Conservation (phyloP, 2,888 invertebrate genomes). For the Troides aeacus region DNA sequence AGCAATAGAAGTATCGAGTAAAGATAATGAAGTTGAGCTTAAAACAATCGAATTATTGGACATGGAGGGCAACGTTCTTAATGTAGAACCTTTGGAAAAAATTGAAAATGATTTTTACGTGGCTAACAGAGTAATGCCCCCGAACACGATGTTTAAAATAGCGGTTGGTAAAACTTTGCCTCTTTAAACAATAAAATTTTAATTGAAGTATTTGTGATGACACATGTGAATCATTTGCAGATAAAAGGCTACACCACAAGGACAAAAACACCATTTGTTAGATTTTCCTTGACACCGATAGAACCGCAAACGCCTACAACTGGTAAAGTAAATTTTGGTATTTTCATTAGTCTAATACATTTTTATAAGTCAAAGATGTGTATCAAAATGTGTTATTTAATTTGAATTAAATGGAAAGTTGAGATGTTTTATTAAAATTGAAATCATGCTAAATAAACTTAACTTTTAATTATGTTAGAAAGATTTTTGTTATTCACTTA, state of each 20-base stretch:
- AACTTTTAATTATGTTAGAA: no score
- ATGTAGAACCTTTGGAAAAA: constrained; percentile 39
- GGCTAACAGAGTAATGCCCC: constrained; percentile 42
- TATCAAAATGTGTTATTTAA: not conserved
- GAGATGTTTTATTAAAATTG: no score
- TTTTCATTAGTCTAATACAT: not conserved
- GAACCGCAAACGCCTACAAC: constrained; percentile 39
- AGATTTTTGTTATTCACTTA: no score
- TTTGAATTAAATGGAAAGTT: not conserved
- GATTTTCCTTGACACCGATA: constrained; percentile 44
- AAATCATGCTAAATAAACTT: no score
- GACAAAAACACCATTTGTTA: constrained; percentile 38
- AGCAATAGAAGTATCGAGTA: constrained; percentile 43
- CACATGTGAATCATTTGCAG: constrained; percentile 37
- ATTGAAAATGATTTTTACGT: constrained; percentile 44
- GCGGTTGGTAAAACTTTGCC: constrained; percentile 33
- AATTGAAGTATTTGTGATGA: not conserved
- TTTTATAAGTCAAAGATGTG: not conserved
- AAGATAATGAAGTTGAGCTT: constrained; percentile 40
- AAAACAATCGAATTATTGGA: constrained; percentile 43
- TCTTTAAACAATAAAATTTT: constrained; percentile 28
- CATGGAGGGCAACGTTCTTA: constrained; percentile 38
- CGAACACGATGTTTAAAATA: constrained; percentile 47
- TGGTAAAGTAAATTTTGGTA: constrained; percentile 35
- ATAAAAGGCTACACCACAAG: constrained; percentile 42